A percentile compares a stretch with the other conserved stretches of the same genome.
phyloP scores from a whole-genome alignment of 2,888 invertebrate species.

The Morpho deidamia region DNA sequence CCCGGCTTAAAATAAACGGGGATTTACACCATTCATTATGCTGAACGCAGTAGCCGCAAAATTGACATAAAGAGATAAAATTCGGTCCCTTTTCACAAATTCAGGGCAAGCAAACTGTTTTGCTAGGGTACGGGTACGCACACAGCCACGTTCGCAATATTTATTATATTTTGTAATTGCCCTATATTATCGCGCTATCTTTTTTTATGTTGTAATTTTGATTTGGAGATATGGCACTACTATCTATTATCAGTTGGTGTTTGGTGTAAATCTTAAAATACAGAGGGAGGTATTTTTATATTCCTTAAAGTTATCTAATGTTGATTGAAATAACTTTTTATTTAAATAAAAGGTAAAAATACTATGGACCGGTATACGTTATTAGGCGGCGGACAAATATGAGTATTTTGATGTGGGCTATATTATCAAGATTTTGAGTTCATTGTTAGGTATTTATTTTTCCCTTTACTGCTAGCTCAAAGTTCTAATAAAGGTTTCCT shows the following conservation, averaged over 20 bases:
- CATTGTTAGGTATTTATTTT: no score
- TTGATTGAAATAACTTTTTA: no score
- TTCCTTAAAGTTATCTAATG: no score
- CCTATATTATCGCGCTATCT: conserved; percentile 45
- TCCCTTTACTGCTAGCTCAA: no score
- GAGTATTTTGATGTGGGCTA: no score
- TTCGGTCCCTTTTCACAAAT: conserved; percentile 54
- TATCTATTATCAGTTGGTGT: conserved; percentile 12
- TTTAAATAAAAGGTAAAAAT: no score
- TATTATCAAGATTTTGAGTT: no score
- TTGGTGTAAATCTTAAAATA: not conserved
- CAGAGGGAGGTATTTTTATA: not conserved
- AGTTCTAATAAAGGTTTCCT: no score
- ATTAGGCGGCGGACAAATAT: no score
- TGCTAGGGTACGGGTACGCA: conserved; percentile 42
- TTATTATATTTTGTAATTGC: conserved; percentile 74
- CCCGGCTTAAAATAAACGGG: conserved; percentile 8
- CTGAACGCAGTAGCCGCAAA: conserved; percentile 29
- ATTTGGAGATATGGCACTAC: conserved; percentile 33
- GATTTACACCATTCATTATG: conserved; percentile 13
- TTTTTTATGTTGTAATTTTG: conserved; percentile 41
- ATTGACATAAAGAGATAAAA: conserved; percentile 58
- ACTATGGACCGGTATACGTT: no score
- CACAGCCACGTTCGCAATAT: conserved; percentile 49
- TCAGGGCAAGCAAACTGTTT: conserved; percentile 65